Percentiles rank a stretch among this genome's conserved stretches.
Evolutionary conservation across 2,113 vertebrate species (phyloP).

Genomic region (Petrocephalus zakoni): DNA sequence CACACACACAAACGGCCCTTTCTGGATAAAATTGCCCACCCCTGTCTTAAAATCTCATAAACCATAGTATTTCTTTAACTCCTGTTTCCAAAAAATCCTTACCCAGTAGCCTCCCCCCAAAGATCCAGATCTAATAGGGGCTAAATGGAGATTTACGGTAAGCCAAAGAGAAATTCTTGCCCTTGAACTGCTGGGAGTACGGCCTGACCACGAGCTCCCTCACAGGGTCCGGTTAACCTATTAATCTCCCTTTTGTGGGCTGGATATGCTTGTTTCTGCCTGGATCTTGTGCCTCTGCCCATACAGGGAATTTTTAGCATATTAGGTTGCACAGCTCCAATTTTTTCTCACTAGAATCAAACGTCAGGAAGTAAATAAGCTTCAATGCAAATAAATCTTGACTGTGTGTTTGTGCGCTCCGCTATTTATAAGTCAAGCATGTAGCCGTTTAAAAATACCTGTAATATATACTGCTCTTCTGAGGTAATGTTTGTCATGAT

Average conservation of each 20-base stretch:
- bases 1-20: too few species aligned
- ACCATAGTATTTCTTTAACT: too few species aligned
- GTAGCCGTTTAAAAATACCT: not conserved
- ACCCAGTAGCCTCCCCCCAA: not conserved
- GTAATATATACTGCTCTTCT: not conserved
- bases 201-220: not conserved
- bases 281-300: not conserved
- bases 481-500: not conserved
- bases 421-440: not conserved
- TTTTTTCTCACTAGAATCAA: not conserved
- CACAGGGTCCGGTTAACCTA: not conserved
- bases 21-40: too few species aligned
- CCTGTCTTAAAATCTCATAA: too few species aligned
- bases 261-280: not conserved
- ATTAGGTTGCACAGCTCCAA: not conserved
- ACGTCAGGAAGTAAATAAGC: not conserved
- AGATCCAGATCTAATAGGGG: not conserved
- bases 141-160: not conserved
- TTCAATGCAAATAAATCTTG: constrained; percentile 7
- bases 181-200: not conserved
- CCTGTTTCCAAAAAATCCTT: not conserved
- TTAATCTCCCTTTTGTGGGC: not conserved
- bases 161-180: not conserved
- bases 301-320: not conserved
- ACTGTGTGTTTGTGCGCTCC: not conserved